phyloP scores from a whole-genome alignment of 2,888 invertebrate genomes.

The Phaonia tiefii region DNA sequence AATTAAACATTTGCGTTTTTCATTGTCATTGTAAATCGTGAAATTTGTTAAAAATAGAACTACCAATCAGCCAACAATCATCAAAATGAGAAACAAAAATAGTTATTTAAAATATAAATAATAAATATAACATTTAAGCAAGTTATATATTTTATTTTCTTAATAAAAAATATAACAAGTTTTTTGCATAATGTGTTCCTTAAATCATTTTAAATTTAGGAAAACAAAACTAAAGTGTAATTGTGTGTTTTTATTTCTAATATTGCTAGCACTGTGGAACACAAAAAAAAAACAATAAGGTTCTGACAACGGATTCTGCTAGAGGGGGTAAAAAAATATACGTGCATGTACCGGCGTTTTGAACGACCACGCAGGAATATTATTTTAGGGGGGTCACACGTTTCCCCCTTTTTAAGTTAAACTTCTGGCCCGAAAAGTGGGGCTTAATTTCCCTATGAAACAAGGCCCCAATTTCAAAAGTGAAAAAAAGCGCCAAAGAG shows the following conservation, averaged over 20 bases:
- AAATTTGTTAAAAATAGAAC: conserved; percentile 16
- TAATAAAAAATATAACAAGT: conserved; percentile 53
- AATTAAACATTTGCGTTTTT: conserved; percentile 24
- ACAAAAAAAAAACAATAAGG: neutral
- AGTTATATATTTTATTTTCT: conserved; percentile 54
- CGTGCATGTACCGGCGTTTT: no score
- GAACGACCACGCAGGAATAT: no score
- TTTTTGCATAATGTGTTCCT: conserved; percentile 63
- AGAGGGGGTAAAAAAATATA: no score
- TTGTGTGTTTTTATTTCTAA: neutral
- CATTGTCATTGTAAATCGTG: conserved; percentile 52
- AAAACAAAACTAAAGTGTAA: neutral
- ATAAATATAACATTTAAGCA: conserved; percentile 47
- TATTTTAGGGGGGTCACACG: no score
- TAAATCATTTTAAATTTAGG: conserved; percentile 18
- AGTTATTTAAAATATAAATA: neutral
- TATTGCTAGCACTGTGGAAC: neutral
- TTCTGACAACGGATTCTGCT: no score
- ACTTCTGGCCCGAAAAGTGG: no score
- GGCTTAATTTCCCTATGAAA: no score
- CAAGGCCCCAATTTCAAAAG: no score
- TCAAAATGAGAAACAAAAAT: conserved; percentile 50
- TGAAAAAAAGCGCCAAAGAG: no score
- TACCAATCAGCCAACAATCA: conserved; percentile 29
- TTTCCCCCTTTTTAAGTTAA: no score